Conservation (phyloP, 2,888 invertebrate species). For the Eretmocerus hayati region DNA sequence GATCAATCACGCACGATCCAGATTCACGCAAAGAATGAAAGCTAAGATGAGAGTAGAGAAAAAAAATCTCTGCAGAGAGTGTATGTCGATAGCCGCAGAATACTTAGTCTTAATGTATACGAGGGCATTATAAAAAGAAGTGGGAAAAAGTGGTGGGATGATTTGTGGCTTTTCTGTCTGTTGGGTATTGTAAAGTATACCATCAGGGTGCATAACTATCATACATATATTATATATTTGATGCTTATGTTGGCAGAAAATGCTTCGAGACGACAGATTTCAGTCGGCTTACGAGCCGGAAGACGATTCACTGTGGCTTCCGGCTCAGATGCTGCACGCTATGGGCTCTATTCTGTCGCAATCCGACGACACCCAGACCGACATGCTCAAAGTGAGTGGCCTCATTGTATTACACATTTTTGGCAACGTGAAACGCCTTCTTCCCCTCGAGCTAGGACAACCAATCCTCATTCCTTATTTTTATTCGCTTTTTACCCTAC, state of each 20-base stretch:
- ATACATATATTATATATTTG: too few relatives aligned
- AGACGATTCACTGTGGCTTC: conserved; percentile 87
- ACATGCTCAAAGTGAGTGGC: conserved; percentile 57
- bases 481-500: not conserved
- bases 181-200: too few relatives aligned
- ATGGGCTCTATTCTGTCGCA: conserved; percentile 73
- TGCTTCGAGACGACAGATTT: conserved; percentile 85
- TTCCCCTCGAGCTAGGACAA: too few relatives aligned
- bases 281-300: conserved; percentile 85
- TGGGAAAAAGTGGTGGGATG: too few relatives aligned
- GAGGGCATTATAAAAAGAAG: too few relatives aligned
- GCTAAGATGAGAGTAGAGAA: too few relatives aligned
- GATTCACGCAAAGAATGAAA: too few relatives aligned
- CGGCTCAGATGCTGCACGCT: conserved; percentile 81
- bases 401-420: conserved; percentile 11
- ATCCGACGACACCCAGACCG: conserved; percentile 78
- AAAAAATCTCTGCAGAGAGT: too few relatives aligned
- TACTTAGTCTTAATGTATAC: too few relatives aligned
- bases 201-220: too few relatives aligned
- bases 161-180: conserved; percentile 2
- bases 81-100: too few relatives aligned
- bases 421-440: not conserved
- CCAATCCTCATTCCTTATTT: not conserved
- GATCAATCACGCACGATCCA: too few relatives aligned
- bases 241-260: conserved; percentile 56